Evolutionary conservation across 2,888 invertebrate genomes (phyloP).

Genomic region (Cheilosia vulpina): DNA sequence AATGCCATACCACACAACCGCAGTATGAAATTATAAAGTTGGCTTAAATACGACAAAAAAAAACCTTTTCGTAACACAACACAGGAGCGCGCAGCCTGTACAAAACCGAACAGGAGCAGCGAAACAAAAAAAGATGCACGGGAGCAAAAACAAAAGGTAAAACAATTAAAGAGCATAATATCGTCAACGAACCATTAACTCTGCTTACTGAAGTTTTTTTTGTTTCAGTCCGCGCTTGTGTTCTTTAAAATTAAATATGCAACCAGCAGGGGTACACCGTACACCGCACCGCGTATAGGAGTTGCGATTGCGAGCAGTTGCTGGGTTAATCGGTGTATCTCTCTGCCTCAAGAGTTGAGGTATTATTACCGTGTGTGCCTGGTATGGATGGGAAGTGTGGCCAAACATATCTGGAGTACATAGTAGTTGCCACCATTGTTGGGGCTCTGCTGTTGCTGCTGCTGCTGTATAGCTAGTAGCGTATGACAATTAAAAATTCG

Average conservation of each 20-base stretch:
- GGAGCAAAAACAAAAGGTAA: constrained; percentile 61
- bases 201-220: constrained; percentile 42
- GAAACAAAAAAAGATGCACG: constrained; percentile 33
- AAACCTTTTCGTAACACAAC: neutral
- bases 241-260: constrained; percentile 56
- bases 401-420: constrained; percentile 48
- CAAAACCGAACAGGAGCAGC: neutral
- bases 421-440: constrained; percentile 8
- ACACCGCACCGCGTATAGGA: constrained; percentile 2
- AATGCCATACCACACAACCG: constrained; percentile 41
- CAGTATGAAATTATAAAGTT: constrained; percentile 55
- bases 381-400: constrained; percentile 26
- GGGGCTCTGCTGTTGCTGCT: neutral
- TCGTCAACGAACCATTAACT: constrained; percentile 74
- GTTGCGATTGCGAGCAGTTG: neutral
- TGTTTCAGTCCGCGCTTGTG: constrained; percentile 24
- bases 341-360: constrained; percentile 14
- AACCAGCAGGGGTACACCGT: constrained; percentile 15
- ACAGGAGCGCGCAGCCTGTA: too few relatives aligned
- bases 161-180: constrained; percentile 73
- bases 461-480: constrained; percentile 15
- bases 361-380: constrained; percentile 8
- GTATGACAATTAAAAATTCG: constrained; percentile 36
- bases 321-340: constrained; percentile 46
- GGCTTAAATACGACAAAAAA: constrained; percentile 15